These are phyloP conservation scores for Drosophila neotestacea DNA, from an alignment of 2,888 invertebrate genomes.

Conservation along the genomic window DNA sequence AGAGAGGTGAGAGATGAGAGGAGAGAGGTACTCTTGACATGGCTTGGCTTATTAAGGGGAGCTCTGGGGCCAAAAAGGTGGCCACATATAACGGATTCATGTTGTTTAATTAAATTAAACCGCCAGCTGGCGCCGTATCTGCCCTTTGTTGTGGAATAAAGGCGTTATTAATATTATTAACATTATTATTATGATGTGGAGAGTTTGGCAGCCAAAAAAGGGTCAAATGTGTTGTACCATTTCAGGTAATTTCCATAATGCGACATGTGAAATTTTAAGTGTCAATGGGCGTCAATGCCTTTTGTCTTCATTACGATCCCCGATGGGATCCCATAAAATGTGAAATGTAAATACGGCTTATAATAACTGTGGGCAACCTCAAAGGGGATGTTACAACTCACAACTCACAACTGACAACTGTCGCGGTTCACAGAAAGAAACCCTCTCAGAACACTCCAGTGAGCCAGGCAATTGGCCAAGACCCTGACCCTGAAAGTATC, in stretches of 20 bases:
- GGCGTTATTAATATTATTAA: slow-evolving; percentile 80
- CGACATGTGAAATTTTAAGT: slow-evolving; percentile 73
- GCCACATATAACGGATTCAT: slow-evolving; percentile 73
- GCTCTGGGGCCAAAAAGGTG: slow-evolving; percentile 66
- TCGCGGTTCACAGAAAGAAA: slow-evolving; percentile 47
- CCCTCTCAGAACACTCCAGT: slow-evolving; percentile 11
- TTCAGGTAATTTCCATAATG: slow-evolving; percentile 74
- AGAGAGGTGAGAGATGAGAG: not conserved
- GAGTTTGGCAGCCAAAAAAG: slow-evolving; percentile 35
- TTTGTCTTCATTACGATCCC: slow-evolving; percentile 58
- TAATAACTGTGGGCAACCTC: slow-evolving; percentile 35
- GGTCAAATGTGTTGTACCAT: slow-evolving; percentile 51
- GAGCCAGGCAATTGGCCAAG: slow-evolving; percentile 38
- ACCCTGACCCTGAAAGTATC: slow-evolving; percentile 54
- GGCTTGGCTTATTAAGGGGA: slow-evolving; percentile 63
- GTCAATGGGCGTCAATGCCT: slow-evolving; percentile 57
- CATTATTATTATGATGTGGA: slow-evolving; percentile 32
- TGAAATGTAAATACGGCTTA: slow-evolving; percentile 51
- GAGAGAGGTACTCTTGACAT: slow-evolving; percentile 34
- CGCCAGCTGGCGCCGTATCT: slow-evolving; percentile 51
- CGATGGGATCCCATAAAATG: slow-evolving; percentile 41
- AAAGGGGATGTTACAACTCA: slow-evolving; percentile 1
- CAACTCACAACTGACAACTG: slow-evolving; percentile 25
- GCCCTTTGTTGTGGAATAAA: slow-evolving; percentile 72
- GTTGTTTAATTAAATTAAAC: slow-evolving; percentile 82